Evolutionary conservation across 2,797 vertebrate species (phyloP).

Genomic region (Gymnocypris eckloni): DNA sequence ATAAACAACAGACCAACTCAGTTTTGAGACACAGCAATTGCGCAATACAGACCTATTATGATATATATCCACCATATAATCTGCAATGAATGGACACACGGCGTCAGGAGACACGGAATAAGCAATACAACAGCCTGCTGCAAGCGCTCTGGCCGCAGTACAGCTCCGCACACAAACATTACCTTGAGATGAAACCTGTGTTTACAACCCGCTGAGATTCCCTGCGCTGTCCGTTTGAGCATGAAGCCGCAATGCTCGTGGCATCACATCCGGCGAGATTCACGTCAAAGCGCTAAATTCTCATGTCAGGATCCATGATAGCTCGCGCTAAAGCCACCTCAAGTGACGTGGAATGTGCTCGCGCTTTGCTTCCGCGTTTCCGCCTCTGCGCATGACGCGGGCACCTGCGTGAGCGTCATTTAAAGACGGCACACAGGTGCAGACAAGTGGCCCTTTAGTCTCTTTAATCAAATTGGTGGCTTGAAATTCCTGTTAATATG

Average conservation of each 20-base stretch:
- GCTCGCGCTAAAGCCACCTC: slow-evolving; percentile 70
- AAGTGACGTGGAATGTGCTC: slow-evolving; percentile 78
- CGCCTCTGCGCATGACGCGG: slow-evolving; percentile 54
- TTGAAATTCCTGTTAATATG: no score
- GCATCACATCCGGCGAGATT: slow-evolving; percentile 12
- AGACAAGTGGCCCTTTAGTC: background rate
- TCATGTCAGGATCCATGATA: slow-evolving; percentile 32
- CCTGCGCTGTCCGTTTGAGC: background rate
- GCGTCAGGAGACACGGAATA: slow-evolving; percentile 1
- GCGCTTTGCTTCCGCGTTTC: slow-evolving; percentile 78
- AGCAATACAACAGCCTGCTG: slow-evolving; percentile 19
- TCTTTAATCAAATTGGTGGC: no score
- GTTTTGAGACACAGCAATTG: background rate
- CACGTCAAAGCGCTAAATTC: slow-evolving; percentile 29
- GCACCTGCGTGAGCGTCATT: slow-evolving; percentile 64
- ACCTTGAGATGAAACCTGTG: slow-evolving; percentile 45
- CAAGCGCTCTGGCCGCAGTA: background rate
- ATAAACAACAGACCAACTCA: background rate
- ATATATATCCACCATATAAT: background rate
- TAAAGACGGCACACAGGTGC: slow-evolving; percentile 49
- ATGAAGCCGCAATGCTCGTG: slow-evolving; percentile 4
- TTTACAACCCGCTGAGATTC: background rate
- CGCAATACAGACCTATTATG: background rate
- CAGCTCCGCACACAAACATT: slow-evolving; percentile 12
- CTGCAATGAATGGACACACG: background rate